Base-by-base conservation (phyloP, 2,888 invertebrate species). In the Trissolcus japonicus region DNA sequence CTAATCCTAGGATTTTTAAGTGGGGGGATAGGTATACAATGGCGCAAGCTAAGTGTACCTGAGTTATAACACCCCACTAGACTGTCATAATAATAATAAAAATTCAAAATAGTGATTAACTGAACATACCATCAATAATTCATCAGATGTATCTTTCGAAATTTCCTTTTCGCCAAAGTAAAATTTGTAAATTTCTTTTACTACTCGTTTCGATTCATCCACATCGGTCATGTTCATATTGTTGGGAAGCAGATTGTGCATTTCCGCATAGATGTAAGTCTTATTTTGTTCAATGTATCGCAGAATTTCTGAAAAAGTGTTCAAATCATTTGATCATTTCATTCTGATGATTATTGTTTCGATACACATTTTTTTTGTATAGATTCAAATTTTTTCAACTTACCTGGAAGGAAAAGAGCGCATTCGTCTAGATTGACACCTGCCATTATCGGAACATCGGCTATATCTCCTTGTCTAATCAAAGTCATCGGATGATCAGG, bases 401-500 rank as follows among this genome's bases (percentile, higher is more conserved):
- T 59, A 72, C 72, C 72, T 14, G 59, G 59, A 19, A 79, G 76
- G 35, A 84, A 81, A 43, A 83, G 71, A 35, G 78, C 68, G 48
- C 79, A 73, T 71, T 88, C 88, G 9, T 87, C 82, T 4, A 78
- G 19, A 21, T 68, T 79, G 3, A 84, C 35, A 48, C 88, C 88
- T 40, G 80, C 72, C 69, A 88, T 83, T 1, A 86, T 56, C 2
- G 88, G 86, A 14, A 88, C 84, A 53, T 88, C 84, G 6, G 82
- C 78, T 4, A 87, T 79, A 78, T 83, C 82, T 50, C 86, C 86
- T 1, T 83, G 66, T 79, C 83, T 86, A 3, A 88, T 17, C 16
- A 88, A 69, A 6, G 82, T 83, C 87, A 87, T 87, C 6, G 88
- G 87, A 82, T 87, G 82, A 6, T 80, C 81, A 1, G 86, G 80